Base-by-base conservation (phyloP, 1,140 invertebrate genomes). In the Drosophila cardini region DNA sequence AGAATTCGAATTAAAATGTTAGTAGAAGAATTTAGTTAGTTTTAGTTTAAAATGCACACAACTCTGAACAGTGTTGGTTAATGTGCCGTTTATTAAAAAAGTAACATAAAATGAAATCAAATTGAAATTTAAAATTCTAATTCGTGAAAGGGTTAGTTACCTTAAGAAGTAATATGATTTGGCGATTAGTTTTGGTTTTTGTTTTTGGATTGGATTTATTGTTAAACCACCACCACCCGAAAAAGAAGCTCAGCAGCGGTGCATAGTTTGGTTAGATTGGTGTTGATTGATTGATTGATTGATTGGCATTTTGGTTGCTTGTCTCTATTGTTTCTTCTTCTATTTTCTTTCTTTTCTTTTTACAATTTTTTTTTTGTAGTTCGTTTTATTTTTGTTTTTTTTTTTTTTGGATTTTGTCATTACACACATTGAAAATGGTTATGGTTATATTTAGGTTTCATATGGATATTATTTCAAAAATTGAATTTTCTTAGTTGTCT, bases 151-250 rank as follows among this genome's bases (percentile, higher is more conserved):
- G 65, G 81, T 85, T 85, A 85, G 81, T 85, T 85, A 85, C 81
- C 81, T 85, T 85, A 85, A 77, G 48, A 69, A 69, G 57, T 81
- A 81, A 81, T 81, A 86, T 85, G 82, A 86, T 72, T 85, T 85
- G 81, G 62, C 78, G 81, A 85, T 85, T 86, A 81, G 81, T 85
- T 86, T 72, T 50, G 52, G n/a, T 61, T 58, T 36, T 72, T 65
- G 11, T 38, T 38, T 40, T 40, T 13, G n/a, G 38, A 58, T 70
- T 77, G 60, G 63, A 65, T 64, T 76, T 76, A 60, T 78, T 76
- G 65, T 26, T 26, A 26, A 26, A 26, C 21, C 21, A 40, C 58
- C 53, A 71, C 71, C 79, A 72, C 61, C 60, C 18, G 36, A 53
- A 63, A 56, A 63, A 56, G 53, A 63, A 56, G 53, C 60, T 16